Conservation (phyloP, 2,888 invertebrate species). For the Timandra comae region DNA sequence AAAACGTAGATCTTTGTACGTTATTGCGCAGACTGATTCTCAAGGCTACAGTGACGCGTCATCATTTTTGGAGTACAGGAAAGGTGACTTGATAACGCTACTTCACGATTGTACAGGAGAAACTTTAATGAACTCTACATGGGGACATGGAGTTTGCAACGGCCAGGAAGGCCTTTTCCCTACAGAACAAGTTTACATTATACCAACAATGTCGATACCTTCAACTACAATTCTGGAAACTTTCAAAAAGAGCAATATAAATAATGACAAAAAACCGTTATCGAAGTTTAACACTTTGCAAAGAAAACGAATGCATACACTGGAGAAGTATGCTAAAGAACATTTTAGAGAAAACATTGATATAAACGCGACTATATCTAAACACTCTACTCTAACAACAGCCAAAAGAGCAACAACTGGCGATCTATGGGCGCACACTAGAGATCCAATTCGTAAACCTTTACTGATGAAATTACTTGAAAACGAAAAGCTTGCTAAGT, state of each 20-base stretch:
- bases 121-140: slow-evolving; percentile 81
- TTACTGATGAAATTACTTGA: slow-evolving; percentile 84
- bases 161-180: slow-evolving; percentile 88
- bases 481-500: slow-evolving; percentile 82
- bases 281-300: slow-evolving; percentile 76
- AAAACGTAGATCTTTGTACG: slow-evolving; percentile 89
- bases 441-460: slow-evolving; percentile 90
- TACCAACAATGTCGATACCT: slow-evolving; percentile 89
- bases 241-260: slow-evolving; percentile 78
- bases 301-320: slow-evolving; percentile 85
- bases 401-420: slow-evolving; percentile 80
- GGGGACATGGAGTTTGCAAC: slow-evolving; percentile 84
- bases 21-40: slow-evolving; percentile 82
- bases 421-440: slow-evolving; percentile 88
- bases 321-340: slow-evolving; percentile 89
- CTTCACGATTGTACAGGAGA: slow-evolving; percentile 86
- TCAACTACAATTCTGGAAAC: slow-evolving; percentile 79
- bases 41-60: slow-evolving; percentile 74
- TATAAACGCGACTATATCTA: slow-evolving; percentile 73
- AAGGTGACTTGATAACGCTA: slow-evolving; percentile 90
- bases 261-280: slow-evolving; percentile 53
- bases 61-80: slow-evolving; percentile 77
- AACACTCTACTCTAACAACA: slow-evolving; percentile 79
- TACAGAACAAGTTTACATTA: slow-evolving; percentile 89
- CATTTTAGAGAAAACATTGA: slow-evolving; percentile 82